These are phyloP conservation scores for Mantis religiosa DNA, from an alignment of 2,888 invertebrate genomes.

Conservation along the genomic window DNA sequence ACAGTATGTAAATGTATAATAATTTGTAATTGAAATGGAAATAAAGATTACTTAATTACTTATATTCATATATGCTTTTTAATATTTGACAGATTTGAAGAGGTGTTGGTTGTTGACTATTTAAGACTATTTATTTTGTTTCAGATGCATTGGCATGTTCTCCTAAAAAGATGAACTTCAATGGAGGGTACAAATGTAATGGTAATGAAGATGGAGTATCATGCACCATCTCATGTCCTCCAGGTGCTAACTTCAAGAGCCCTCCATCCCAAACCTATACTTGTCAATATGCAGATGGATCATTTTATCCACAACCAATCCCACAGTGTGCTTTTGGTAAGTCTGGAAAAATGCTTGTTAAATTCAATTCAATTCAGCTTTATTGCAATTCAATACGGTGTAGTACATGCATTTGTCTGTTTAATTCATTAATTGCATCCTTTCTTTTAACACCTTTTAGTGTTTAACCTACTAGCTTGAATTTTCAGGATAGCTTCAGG, in stretches of 20 bases:
- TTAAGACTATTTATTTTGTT: not conserved
- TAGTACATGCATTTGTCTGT: no score
- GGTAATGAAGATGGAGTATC: slow-evolving; percentile 56
- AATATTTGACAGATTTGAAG: no score
- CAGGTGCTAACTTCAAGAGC: slow-evolving; percentile 58
- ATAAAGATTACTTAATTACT: no score
- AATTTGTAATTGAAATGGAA: no score
- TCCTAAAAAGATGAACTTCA: slow-evolving; percentile 62
- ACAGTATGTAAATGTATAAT: no score
- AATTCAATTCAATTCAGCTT: no score
- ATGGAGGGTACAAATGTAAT: slow-evolving; percentile 70
- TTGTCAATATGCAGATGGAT: slow-evolving; percentile 62
- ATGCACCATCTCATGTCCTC: slow-evolving; percentile 65
- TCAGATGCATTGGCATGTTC: slow-evolving; percentile 59
- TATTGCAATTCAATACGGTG: no score
- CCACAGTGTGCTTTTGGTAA: slow-evolving; percentile 69
- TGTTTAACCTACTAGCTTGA: no score
- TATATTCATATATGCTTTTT: no score
- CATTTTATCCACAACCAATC: slow-evolving; percentile 62
- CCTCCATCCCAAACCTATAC: slow-evolving; percentile 58
- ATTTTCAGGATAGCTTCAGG: no score
- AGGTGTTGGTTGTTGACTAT: not conserved
- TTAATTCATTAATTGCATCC: no score
- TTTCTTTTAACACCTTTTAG: no score
- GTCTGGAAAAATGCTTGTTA: not conserved